Percentiles rank a stretch among this genome's conserved stretches.
Conservation (phyloP, 37 sponge, comb jelly and placozoan species). For the Aphrocallistes beatrix region DNA sequence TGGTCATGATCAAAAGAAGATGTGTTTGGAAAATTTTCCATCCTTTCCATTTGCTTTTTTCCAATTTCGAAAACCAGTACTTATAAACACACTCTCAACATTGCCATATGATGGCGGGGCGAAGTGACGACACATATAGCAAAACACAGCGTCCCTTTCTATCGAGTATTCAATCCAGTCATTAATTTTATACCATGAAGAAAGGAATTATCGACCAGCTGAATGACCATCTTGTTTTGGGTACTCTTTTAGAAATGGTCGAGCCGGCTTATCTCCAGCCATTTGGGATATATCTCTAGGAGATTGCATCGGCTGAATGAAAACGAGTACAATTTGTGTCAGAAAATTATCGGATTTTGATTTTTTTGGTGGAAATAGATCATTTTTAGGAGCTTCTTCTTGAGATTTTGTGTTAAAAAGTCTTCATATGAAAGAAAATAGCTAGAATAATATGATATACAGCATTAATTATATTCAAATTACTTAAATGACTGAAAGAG, state of each 20-base stretch:
- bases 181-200: background rate
- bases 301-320: background rate
- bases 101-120: too few relatives aligned
- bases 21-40: background rate
- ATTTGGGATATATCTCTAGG: background rate
- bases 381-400: too few relatives aligned
- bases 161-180: background rate
- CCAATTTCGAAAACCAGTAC: background rate
- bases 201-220: background rate
- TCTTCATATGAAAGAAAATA: too few relatives aligned
- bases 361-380: background rate
- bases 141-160: background rate
- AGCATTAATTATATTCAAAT: too few relatives aligned
- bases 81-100: background rate
- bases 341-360: background rate
- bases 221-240: background rate
- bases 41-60: slow-evolving; percentile 6
- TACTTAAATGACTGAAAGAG: too few relatives aligned
- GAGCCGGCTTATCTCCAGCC: background rate
- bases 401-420: too few relatives aligned
- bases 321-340: background rate
- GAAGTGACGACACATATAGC: slow-evolving; percentile 18
- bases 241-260: background rate
- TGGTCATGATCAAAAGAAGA: background rate
- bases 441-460: too few relatives aligned